Base-by-base conservation (phyloP, 2,113 vertebrate genomes). In the Otus sunia region DNA sequence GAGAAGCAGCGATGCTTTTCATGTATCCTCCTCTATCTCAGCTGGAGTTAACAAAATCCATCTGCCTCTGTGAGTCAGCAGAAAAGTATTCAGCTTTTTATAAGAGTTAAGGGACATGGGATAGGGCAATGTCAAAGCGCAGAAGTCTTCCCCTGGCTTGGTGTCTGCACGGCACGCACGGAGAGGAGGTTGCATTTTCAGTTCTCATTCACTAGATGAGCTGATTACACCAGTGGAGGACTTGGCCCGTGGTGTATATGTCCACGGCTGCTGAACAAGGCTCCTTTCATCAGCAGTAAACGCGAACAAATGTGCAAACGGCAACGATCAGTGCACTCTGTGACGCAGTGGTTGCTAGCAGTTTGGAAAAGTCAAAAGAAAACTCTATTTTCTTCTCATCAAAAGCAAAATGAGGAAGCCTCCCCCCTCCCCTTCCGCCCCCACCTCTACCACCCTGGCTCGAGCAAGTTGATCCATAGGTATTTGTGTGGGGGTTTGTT, bases 401-500 rank as follows among this genome's bases (percentile, higher is more conserved):
- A 93, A 90, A 92, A 93, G 63, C 20, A 86, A 93, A 96, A 75
- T 18, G 62, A 92, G 90, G 89, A 96, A 97, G 67, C 72, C 5
- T 74, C 9, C 73, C 27, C 62, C 62, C 58, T 59, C 62, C 56
- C 72, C 11, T 75, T 36, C 74, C 32, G 5, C 56, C 63, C 49
- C 78, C 63, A 66, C 55, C 4, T 39, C 96, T 90, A 86, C 92
- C 90, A 91, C 78, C 75, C 90, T 86, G 90, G 74, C 86, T 85
- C 0, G 2, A 88, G 90, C 83, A 87, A 93, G 94, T 26, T 49
- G 90, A 87, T 93, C 77, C 18, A 27, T 94, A 94, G 94, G 92
- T 97, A 96, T 97, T 92, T 96, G 92, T 96, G 88, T 94, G 91
- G 96, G 90, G 96, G 96, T 58, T 95, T 95, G 94, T 80, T 95